phyloP scores from a whole-genome alignment of 2,888 invertebrate genomes.

The Ophion obscuratus region DNA sequence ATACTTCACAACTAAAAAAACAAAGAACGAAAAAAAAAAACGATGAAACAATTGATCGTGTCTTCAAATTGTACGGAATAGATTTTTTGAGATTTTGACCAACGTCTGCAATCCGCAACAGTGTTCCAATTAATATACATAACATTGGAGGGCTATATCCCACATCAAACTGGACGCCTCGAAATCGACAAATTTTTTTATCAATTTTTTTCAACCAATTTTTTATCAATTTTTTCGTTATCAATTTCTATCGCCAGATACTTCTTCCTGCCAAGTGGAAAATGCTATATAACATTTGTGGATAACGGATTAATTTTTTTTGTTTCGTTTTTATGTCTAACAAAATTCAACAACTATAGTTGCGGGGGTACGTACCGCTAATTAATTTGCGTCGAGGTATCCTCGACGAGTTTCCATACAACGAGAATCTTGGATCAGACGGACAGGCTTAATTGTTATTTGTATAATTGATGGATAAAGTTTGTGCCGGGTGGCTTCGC shows the following conservation, averaged over 20 bases:
- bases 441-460: neutral
- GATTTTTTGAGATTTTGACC: neutral
- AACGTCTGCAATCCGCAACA: neutral
- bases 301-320: neutral
- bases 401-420: neutral
- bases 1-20: neutral
- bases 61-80: neutral
- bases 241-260: neutral
- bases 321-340: conserved; percentile 8
- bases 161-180: neutral
- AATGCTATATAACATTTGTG: neutral
- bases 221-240: neutral
- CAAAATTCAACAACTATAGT: conserved; percentile 51
- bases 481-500: neutral
- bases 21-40: neutral
- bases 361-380: neutral
- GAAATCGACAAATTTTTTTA: neutral
- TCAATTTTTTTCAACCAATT: neutral
- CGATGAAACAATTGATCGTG: neutral
- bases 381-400: neutral
- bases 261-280: neutral
- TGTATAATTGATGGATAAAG: neutral
- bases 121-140: conserved; percentile 23
- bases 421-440: neutral
- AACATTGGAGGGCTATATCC: neutral